Percentiles rank a stretch among this genome's conserved stretches.
phyloP scores from a whole-genome alignment of 2,797 vertebrate species.

The Poecile montanus region DNA sequence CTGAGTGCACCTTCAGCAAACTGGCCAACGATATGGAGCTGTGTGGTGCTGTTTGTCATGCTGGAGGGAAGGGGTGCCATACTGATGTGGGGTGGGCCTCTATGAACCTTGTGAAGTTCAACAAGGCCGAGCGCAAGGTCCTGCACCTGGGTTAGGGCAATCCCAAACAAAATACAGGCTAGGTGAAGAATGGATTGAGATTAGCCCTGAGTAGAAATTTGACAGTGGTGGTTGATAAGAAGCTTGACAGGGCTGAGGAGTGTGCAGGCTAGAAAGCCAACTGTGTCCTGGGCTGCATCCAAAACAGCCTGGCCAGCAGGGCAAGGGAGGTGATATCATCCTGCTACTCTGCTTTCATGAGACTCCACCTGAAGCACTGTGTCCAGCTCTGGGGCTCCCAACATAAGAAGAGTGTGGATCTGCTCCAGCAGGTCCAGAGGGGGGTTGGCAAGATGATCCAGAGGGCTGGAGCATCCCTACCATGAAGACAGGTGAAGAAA shows the following conservation, averaged over 20 bases:
- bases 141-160: background rate
- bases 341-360: background rate
- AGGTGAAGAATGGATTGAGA: background rate
- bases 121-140: background rate
- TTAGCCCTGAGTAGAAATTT: background rate
- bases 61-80: background rate
- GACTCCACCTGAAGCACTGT: background rate
- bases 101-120: fast-evolving
- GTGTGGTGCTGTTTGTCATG: background rate
- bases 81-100: no score
- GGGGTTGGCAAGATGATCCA: background rate
- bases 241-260: background rate
- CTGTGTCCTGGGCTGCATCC: background rate
- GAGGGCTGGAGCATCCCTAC: background rate
- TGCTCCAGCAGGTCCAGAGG: background rate
- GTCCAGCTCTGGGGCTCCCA: background rate
- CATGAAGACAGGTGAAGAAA: no score
- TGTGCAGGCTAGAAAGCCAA: background rate
- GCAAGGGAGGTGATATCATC: background rate
- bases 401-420: background rate
- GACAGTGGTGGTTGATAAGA: background rate
- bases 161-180: background rate
- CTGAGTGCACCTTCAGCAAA: background rate
- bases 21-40: fast-evolving
- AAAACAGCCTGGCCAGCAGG: background rate